These are phyloP conservation scores for Bovichtus variegatus DNA, from an alignment of 2,797 vertebrate species.

Conservation along the genomic window DNA sequence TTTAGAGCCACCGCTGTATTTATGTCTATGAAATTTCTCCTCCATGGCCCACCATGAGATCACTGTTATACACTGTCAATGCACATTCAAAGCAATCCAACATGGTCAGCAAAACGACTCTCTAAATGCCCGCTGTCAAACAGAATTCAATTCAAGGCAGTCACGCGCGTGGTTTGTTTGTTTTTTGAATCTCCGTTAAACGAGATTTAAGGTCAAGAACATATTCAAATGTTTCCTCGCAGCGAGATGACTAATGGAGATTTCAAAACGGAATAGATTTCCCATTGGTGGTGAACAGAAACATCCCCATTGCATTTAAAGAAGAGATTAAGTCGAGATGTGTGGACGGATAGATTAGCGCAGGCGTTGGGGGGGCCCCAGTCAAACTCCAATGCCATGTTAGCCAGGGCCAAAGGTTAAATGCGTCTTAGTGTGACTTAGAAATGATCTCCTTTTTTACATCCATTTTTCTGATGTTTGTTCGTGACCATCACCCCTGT, in stretches of 20 bases:
- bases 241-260: background rate
- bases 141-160: background rate
- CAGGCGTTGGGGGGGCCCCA: background rate
- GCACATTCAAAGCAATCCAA: background rate
- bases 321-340: background rate
- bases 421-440: background rate
- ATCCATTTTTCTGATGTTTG: background rate
- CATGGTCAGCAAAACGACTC: background rate
- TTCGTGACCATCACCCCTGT: slow-evolving; percentile 31
- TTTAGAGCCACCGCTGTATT: slow-evolving; percentile 29
- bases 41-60: slow-evolving; percentile 15
- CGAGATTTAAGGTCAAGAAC: background rate
- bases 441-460: background rate
- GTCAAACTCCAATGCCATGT: background rate
- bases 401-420: background rate
- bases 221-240: slow-evolving; percentile 5
- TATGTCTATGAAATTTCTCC: slow-evolving; percentile 16
- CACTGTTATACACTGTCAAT: slow-evolving; percentile 11
- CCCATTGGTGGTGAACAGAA: background rate
- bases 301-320: background rate
- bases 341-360: background rate
- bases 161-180: background rate
- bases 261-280: background rate
- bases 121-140: slow-evolving; percentile 21
- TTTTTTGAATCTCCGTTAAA: slow-evolving; percentile 15